Conservation (phyloP, 1,140 invertebrate genomes). For the Drosophila athabasca region DNA sequence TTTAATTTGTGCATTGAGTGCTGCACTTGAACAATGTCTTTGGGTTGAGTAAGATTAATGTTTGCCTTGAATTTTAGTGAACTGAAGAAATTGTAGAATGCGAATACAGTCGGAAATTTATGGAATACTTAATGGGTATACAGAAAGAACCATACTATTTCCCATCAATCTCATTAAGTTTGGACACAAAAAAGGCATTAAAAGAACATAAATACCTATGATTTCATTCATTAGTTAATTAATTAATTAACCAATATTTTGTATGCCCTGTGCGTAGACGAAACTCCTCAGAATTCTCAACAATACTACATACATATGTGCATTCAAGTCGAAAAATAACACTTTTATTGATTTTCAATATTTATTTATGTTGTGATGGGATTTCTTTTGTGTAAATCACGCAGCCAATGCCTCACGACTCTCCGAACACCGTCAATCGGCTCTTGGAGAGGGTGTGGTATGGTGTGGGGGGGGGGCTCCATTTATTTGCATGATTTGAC, state of each 20-base stretch:
- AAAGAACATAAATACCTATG: slow-evolving; percentile 2
- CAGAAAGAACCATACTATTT: too few species aligned
- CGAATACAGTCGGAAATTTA: too few species aligned
- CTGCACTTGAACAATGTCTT: slow-evolving; percentile 27
- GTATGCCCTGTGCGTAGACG: slow-evolving; percentile 11
- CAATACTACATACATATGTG: too few species aligned
- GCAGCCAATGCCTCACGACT: slow-evolving; percentile 26
- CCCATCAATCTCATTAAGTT: slow-evolving; percentile 1
- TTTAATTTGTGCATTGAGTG: slow-evolving; percentile 33
- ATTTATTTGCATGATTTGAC: slow-evolving; percentile 81
- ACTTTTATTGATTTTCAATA: slow-evolving; percentile 32
- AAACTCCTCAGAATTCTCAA: slow-evolving; percentile 20
- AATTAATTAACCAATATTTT: slow-evolving; percentile 40
- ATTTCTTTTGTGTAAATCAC: slow-evolving; percentile 9
- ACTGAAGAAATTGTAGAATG: too few species aligned
- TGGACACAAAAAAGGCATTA: slow-evolving; percentile 9
- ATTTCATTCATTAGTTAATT: slow-evolving; percentile 20
- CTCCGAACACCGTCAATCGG: too few species aligned
- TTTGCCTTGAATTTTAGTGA: too few species aligned
- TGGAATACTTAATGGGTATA: too few species aligned
- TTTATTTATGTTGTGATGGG: slow-evolving; percentile 26
- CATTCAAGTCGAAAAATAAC: slow-evolving; percentile 24
- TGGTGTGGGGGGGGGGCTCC: slow-evolving; percentile 52
- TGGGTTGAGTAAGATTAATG: too few species aligned
- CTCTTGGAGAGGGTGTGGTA: slow-evolving; percentile 6